Base-by-base conservation (phyloP, 2,113 vertebrate genomes). In the Tragelaphus buxtoni region DNA sequence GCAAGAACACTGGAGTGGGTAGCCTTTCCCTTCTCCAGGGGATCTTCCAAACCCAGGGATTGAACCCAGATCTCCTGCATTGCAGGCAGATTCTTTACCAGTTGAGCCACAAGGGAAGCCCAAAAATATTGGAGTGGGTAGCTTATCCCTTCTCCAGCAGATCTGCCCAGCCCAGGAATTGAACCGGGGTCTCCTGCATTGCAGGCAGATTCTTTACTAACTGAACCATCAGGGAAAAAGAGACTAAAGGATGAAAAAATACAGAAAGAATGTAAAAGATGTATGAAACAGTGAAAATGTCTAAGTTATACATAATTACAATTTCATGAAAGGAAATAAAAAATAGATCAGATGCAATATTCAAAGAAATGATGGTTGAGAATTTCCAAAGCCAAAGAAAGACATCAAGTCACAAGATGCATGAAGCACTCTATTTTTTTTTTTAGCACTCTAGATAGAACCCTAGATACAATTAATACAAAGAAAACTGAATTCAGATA, bases 341-440 rank as follows among this genome's bases (percentile, higher is more conserved):
- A 93, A 96, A 51, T n/a, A 74, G 42, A n/a, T 22, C 24, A 87
- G 69, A 89, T 60, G 28, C 49, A 88, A 35, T 22, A 55, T 49
- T 81, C 80, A 16, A 90, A 87, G 60, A 76, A n/a, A 76, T 35
- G 24, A 79, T 65, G 28, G 49, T 26, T 86, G 69, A 83, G 51
- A 53, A 77, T 89, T 96, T 93, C 82, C 35, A 82, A 96, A 96
- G 9, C n/a, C 58, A 63, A 95, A 72, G 53, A 80, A 89, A 96
- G 47, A 84, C 24, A 65, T 61, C 22, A 80, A 74, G 42, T 53
- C 65, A 18, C 35, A 39, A 49, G 90, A 35, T 60, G 4, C 4
- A 60, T 16, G 49, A 81, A 65, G 28, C 53, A 61, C 76, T 81
- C 51, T 85, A 39, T 42, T 42, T 42, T 42, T 42, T 42, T 42